phyloP scores from a whole-genome alignment of 2,888 invertebrate genomes.

The Cybosia mesomella region DNA sequence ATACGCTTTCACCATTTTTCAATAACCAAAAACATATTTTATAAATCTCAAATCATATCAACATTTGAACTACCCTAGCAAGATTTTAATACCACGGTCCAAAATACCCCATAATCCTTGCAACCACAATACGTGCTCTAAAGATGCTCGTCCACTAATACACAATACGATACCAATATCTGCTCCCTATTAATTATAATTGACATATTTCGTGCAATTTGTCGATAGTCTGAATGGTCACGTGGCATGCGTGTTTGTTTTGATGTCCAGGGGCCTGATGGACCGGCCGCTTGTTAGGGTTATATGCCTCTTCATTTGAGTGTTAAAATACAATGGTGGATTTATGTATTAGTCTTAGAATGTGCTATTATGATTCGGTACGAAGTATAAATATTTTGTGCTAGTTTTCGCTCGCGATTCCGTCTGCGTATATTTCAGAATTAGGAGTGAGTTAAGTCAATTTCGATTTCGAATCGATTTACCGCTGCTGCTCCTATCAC shows the following conservation, averaged over 20 bases:
- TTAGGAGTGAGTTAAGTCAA: no score
- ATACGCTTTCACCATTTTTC: no score
- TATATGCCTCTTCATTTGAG: conserved; percentile 54
- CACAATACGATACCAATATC: conserved; percentile 65
- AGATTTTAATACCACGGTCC: conserved; percentile 33
- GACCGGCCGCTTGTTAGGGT: conserved; percentile 67
- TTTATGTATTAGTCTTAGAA: conserved; percentile 28
- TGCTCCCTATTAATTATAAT: conserved; percentile 84
- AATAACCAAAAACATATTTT: conserved; percentile 2
- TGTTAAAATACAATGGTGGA: conserved; percentile 44
- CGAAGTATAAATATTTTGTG: not conserved
- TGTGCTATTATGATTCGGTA: not conserved
- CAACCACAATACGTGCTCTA: conserved; percentile 45
- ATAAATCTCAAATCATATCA: conserved; percentile 1
- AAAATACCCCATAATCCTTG: conserved; percentile 43
- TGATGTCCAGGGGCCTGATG: conserved; percentile 77
- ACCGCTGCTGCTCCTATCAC: no score
- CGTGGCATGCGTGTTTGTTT: conserved; percentile 81
- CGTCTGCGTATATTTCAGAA: not conserved
- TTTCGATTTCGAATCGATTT: no score
- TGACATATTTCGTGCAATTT: conserved; percentile 85
- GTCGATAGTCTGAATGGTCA: conserved; percentile 73
- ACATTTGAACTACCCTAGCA: conserved; percentile 22
- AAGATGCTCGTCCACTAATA: conserved; percentile 35
- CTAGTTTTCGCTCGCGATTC: not conserved